These are phyloP conservation scores for Gallinago undulata DNA, from an alignment of 2,113 vertebrate genomes.

Conservation along the genomic window DNA sequence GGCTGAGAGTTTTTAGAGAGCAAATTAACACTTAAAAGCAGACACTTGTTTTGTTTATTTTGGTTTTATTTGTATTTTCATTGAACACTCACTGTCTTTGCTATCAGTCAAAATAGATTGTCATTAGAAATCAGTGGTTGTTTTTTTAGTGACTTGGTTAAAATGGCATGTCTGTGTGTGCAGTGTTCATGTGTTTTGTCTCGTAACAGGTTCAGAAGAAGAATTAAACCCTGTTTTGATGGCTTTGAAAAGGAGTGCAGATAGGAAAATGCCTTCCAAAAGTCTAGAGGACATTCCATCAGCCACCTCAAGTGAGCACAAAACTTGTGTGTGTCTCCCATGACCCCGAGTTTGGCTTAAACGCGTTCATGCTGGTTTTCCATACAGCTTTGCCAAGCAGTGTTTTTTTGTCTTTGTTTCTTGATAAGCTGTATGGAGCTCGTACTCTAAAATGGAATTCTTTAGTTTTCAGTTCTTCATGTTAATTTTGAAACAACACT, in stretches of 20 bases:
- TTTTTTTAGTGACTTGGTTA: not conserved
- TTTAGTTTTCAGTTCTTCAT: not conserved
- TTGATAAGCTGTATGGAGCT: not conserved
- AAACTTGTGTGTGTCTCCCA: slow-evolving; percentile 58
- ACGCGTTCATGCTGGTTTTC: not conserved
- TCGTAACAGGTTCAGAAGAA: slow-evolving; percentile 84
- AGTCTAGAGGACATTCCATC: slow-evolving; percentile 88
- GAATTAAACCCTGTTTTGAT: slow-evolving; percentile 75
- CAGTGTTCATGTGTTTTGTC: slow-evolving; percentile 77
- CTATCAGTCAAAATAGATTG: not conserved
- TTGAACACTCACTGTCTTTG: not conserved
- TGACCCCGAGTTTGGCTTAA: slow-evolving; percentile 31
- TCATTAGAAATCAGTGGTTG: not conserved
- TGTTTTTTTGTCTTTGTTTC: not conserved
- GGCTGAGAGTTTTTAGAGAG: not conserved
- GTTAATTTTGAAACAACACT: not conserved
- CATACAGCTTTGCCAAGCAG: slow-evolving; percentile 16
- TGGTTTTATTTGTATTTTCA: not conserved
- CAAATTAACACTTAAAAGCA: not conserved
- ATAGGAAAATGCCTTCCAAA: slow-evolving; percentile 83
- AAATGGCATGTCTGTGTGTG: slow-evolving; percentile 31
- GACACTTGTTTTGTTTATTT: not conserved
- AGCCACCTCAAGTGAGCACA: slow-evolving; percentile 84
- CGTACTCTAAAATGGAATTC: not conserved
- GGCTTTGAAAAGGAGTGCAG: slow-evolving; percentile 77